Evolutionary conservation across 64 coral and sea anemone genomes (phyloP).

Genomic region (Dendronephthya gigantea): DNA sequence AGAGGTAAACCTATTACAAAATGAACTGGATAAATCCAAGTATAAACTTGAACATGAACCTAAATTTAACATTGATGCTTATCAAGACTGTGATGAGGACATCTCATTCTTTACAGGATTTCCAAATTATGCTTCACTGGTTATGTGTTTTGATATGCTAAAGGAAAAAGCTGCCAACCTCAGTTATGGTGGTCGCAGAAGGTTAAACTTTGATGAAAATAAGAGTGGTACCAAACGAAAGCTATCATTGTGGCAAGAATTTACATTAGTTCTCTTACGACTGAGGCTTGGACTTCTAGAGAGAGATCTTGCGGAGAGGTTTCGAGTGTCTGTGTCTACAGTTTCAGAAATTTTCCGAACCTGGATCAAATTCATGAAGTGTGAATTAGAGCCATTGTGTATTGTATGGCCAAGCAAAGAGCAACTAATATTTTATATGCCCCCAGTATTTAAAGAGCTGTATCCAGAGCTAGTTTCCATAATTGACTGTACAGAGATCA

Average conservation of each 20-base stretch:
- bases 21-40: too few species aligned
- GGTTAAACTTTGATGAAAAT: not conserved
- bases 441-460: constrained; percentile 13
- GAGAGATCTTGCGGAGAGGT: not conserved
- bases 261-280: not conserved
- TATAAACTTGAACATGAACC: too few species aligned
- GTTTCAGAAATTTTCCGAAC: not conserved
- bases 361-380: constrained; percentile 17
- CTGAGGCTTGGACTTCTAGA: not conserved
- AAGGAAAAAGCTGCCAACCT: not conserved
- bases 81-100: too few species aligned
- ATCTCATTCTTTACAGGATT: too few species aligned
- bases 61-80: too few species aligned
- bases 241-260: not conserved
- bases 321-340: not conserved
- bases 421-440: constrained; percentile 31
- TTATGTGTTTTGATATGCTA: constrained; percentile 13
- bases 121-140: not conserved
- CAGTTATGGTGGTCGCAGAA: not conserved
- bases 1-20: too few species aligned
- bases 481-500: constrained; percentile 41
- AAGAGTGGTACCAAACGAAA: not conserved
- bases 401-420: constrained; percentile 32
- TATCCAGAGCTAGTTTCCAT: constrained; percentile 28
- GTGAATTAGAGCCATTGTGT: constrained; percentile 21